These are phyloP conservation scores for Macrostomum lignano DNA, from an alignment of 1,140 invertebrate species.

Conservation along the genomic window DNA sequence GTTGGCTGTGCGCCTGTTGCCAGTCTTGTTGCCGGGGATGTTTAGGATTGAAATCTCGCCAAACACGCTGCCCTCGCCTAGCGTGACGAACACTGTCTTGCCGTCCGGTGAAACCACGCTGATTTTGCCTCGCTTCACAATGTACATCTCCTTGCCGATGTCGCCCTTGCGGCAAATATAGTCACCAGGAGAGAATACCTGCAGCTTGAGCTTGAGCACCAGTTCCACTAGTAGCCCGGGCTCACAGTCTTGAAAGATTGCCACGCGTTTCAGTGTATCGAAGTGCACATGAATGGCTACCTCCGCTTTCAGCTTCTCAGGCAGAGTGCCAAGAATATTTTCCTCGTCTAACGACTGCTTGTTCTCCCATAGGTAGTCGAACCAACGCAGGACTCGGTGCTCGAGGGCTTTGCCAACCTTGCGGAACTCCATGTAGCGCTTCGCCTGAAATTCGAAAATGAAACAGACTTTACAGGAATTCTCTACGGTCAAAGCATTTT, in stretches of 20 bases:
- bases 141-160: conserved; percentile 65
- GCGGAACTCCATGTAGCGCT: conserved; percentile 73
- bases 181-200: conserved; percentile 10
- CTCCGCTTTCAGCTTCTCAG: conserved; percentile 76
- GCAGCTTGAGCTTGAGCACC: conserved; percentile 9
- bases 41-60: conserved; percentile 60
- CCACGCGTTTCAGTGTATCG: conserved; percentile 57
- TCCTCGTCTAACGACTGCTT: conserved; percentile 65
- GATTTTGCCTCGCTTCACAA: conserved; percentile 57
- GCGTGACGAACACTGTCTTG: conserved; percentile 47
- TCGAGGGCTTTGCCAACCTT: conserved; percentile 53
- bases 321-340: conserved; percentile 33
- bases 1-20: conserved; percentile 66
- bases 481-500: neutral
- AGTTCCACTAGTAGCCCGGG: conserved; percentile 10
- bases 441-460: conserved; percentile 2
- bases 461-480: neutral
- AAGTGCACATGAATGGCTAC: conserved; percentile 80
- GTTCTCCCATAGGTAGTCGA: conserved; percentile 80
- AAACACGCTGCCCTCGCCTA: conserved; percentile 66
- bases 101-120: conserved; percentile 59
- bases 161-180: conserved; percentile 37
- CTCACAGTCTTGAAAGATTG: conserved; percentile 35
- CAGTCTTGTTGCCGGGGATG: conserved; percentile 61
- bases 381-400: conserved; percentile 67